These are phyloP conservation scores for Zootermopsis nevadensis DNA, from an alignment of 2,888 invertebrate genomes.

Conservation along the genomic window DNA sequence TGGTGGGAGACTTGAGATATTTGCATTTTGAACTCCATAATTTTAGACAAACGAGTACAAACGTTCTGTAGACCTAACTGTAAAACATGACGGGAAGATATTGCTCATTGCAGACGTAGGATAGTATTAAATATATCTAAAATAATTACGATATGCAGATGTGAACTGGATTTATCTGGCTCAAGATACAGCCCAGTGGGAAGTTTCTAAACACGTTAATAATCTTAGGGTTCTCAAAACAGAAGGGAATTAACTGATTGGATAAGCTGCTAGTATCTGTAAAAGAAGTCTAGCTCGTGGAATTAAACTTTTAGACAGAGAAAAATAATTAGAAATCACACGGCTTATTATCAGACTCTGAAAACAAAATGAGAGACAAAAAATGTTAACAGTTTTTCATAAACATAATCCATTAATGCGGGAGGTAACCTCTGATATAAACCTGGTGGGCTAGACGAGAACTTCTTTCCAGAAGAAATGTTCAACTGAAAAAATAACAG, in stretches of 20 bases:
- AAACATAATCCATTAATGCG: not conserved
- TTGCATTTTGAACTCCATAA: not conserved
- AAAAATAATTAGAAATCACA: not conserved
- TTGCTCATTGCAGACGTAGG: too few relatives aligned
- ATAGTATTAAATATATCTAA: too few relatives aligned
- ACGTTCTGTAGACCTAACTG: not conserved
- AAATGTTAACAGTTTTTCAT: not conserved
- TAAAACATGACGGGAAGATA: too few relatives aligned
- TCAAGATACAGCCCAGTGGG: too few relatives aligned
- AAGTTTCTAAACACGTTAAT: too few relatives aligned
- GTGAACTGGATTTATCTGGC: too few relatives aligned
- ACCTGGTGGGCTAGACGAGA: not conserved
- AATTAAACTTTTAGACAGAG: too few relatives aligned
- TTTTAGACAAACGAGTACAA: not conserved
- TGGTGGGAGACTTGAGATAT: not conserved
- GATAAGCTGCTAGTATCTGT: too few relatives aligned
- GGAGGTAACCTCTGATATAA: not conserved
- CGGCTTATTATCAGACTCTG: not conserved
- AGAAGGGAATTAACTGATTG: too few relatives aligned
- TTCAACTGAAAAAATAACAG: not conserved
- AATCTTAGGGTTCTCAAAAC: too few relatives aligned
- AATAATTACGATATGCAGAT: too few relatives aligned
- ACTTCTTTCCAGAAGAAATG: not conserved
- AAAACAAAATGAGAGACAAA: not conserved
- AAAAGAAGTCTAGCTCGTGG: too few relatives aligned